These are phyloP conservation scores for Anguilla obscura DNA, from an alignment of 2,797 vertebrate species.

Conservation along the genomic window DNA sequence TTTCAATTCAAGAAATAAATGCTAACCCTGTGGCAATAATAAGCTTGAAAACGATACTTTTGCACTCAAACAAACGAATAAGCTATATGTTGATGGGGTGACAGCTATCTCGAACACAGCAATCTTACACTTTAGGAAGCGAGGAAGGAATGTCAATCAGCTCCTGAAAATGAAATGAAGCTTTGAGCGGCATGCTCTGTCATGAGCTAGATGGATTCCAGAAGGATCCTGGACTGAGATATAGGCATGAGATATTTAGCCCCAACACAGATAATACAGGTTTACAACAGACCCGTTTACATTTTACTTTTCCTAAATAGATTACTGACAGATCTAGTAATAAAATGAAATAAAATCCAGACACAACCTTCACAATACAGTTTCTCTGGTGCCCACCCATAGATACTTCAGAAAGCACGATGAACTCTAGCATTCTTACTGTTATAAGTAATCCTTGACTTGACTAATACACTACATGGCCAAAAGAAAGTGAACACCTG, in stretches of 20 bases:
- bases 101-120: neutral
- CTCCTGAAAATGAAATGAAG: neutral
- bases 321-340: neutral
- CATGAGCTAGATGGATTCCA: neutral
- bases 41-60: conserved; percentile 67
- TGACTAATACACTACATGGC: too few species aligned
- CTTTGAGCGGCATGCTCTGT: neutral
- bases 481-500: too few species aligned
- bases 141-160: neutral
- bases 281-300: neutral
- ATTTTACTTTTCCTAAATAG: neutral
- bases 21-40: conserved; percentile 72
- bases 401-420: too few species aligned
- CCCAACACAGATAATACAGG: neutral
- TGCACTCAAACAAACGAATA: conserved; percentile 34
- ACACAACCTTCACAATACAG: too few species aligned
- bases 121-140: neutral
- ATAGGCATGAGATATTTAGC: neutral
- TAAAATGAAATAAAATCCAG: neutral
- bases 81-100: conserved; percentile 27
- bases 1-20: conserved; percentile 74
- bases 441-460: too few species aligned
- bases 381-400: too few species aligned
- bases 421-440: too few species aligned
- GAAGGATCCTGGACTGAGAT: neutral